These are phyloP conservation scores for Acanthopleura granulata DNA, from an alignment of 2,888 invertebrate species.

Conservation along the genomic window DNA sequence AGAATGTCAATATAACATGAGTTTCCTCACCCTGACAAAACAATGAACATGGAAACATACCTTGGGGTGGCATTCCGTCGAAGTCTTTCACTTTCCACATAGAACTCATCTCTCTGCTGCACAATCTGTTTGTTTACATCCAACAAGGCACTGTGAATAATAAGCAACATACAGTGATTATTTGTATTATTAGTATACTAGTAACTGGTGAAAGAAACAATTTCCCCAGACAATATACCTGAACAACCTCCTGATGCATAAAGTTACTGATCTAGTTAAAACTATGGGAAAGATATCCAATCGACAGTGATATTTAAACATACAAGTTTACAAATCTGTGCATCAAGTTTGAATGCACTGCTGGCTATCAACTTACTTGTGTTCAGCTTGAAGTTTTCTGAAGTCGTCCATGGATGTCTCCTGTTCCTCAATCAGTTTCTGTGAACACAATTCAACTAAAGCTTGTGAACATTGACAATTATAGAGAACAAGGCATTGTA, in stretches of 20 bases:
- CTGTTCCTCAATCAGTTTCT: constrained; percentile 54
- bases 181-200: too few species aligned
- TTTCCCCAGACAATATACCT: too few species aligned
- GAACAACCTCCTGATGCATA: too few species aligned
- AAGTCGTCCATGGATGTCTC: constrained; percentile 51
- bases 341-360: too few species aligned
- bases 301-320: too few species aligned
- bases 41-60: constrained; percentile 38
- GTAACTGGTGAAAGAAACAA: too few species aligned
- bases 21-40: too few species aligned
- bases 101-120: constrained; percentile 66
- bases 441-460: constrained; percentile 25
- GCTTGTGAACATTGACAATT: too few species aligned
- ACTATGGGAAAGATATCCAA: not conserved
- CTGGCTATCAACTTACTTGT: constrained; percentile 55
- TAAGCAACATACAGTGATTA: constrained; percentile 2
- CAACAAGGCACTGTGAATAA: constrained; percentile 50
- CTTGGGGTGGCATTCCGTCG: constrained; percentile 65
- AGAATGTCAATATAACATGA: too few species aligned
- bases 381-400: constrained; percentile 59
- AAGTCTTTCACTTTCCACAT: constrained; percentile 63
- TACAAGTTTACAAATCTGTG: too few species aligned
- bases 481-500: too few species aligned
- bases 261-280: too few species aligned
- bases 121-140: constrained; percentile 63